Base-by-base conservation (phyloP, 2,113 vertebrate genomes). In the Atractosteus spatula region DNA sequence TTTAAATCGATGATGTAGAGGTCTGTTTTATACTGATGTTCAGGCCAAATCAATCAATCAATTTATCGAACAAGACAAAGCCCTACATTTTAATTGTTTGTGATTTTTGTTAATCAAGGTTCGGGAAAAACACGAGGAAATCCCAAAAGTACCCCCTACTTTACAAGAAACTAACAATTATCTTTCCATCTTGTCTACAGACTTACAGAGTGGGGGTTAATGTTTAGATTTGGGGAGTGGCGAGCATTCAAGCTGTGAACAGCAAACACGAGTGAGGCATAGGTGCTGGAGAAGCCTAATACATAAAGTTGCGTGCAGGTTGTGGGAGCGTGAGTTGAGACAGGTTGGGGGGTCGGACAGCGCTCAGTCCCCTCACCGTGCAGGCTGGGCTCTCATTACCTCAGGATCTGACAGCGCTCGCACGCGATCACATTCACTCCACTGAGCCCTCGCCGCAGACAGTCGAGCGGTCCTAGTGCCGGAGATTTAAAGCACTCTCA, bases 361-460 rank as follows among this genome's bases (percentile, higher is more conserved):
- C 17, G 43, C 54, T 1, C 68, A 4, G 3, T 11, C 41, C 47
- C 44, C n/a, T 43, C 63, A 42, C 43, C 6, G 6, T 51, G 29
- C 47, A 10, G 41, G 69, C 68, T 57, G 59, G 62, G 62, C 71
- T 72, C 62, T 72, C 44, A 74, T 74, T 74, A 70, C 73, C 47
- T n/a, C 68, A 70, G 43, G 67, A 74, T 59, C 45, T 44, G 14
- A 12, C 41, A 17, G 17, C 17, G 51, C 68, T 74, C 73, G 67
- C 73, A 74, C 73, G 73, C 73, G 73, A 74, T 74, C 73, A 57
- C 68, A 65, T 68, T 68, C 41, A 13, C 41, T n/a, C 5, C 0
- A 56, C 41, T 3, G n/a, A 6, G 16, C n/a, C 47, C n/a, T 44
- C 8, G 29, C 41, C 14, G 3, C 70, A n/a, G 12, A 16, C 4